Evolutionary conservation across 2,797 vertebrate genomes (phyloP).

Genomic region (Diplodus puntazzo): DNA sequence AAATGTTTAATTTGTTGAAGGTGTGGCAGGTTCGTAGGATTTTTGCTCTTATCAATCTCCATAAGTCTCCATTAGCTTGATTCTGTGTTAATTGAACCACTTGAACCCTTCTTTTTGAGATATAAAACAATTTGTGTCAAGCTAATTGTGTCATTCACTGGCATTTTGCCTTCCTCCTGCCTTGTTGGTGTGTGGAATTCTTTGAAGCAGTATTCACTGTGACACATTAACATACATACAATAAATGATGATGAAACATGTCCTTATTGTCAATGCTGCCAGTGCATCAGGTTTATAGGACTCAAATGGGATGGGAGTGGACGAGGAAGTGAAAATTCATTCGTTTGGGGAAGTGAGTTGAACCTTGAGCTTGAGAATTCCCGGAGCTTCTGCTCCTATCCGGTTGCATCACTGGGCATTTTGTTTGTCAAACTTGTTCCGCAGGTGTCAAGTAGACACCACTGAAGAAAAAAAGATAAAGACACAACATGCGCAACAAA

Average conservation of each 20-base stretch:
- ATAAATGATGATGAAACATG: not conserved
- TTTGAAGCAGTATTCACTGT: not conserved
- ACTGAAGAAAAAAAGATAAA: accelerated
- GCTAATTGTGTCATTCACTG: not conserved
- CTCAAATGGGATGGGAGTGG: accelerated
- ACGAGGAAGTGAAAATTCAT: slow-evolving; percentile 20
- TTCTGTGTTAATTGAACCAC: not conserved
- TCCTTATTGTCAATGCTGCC: not conserved
- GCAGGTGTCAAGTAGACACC: not conserved
- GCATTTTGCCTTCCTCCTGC: not conserved
- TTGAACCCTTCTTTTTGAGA: not conserved
- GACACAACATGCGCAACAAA: not conserved
- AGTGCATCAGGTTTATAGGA: accelerated
- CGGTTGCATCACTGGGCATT: slow-evolving; percentile 48
- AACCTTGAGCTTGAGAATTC: not conserved
- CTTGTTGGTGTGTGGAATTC: not conserved
- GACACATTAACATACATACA: too few species aligned
- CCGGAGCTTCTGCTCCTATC: not conserved
- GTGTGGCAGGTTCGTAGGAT: too few species aligned
- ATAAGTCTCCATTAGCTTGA: not conserved
- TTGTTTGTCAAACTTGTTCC: slow-evolving; percentile 12
- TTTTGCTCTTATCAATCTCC: too few species aligned
- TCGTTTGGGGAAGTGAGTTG: not conserved
- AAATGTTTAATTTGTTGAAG: too few species aligned
- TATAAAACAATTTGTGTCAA: not conserved